These are phyloP conservation scores for Zaprionus capensis DNA, from an alignment of 1,140 invertebrate species.

Conservation along the genomic window DNA sequence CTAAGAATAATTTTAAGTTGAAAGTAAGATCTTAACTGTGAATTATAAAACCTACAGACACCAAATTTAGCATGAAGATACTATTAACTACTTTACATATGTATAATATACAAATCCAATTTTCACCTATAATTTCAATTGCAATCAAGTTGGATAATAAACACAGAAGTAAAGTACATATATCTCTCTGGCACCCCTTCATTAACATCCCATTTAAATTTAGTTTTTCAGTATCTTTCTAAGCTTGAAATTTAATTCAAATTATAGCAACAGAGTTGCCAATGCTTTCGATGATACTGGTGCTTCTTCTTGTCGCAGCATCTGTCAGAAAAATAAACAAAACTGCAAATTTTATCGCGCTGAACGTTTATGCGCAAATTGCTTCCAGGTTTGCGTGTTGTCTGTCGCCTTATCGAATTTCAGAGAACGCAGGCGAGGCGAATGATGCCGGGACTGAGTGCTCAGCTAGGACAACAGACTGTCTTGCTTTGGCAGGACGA, in stretches of 20 bases:
- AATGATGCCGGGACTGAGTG: slow-evolving; percentile 43
- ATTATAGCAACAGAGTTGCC: slow-evolving; percentile 64
- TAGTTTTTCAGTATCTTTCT: slow-evolving; percentile 38
- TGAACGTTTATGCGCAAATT: slow-evolving; percentile 83
- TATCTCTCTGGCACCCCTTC: too few relatives aligned
- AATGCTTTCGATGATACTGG: slow-evolving; percentile 51
- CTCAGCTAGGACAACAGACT: slow-evolving; percentile 16
- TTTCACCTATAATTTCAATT: too few relatives aligned
- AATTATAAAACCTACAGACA: too few relatives aligned
- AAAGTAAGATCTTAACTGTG: too few relatives aligned
- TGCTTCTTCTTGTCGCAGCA: slow-evolving; percentile 35
- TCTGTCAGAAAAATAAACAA: slow-evolving; percentile 81
- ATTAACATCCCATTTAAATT: background rate
- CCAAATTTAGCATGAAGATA: too few relatives aligned
- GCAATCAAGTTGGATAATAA: too few relatives aligned
- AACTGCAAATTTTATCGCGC: slow-evolving; percentile 80
- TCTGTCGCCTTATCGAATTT: slow-evolving; percentile 79
- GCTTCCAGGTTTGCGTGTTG: slow-evolving; percentile 76
- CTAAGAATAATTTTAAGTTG: too few relatives aligned
- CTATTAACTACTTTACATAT: too few relatives aligned
- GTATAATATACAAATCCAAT: too few relatives aligned
- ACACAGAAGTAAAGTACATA: too few relatives aligned
- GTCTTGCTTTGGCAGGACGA: background rate
- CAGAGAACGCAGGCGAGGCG: slow-evolving; percentile 36
- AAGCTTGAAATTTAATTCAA: slow-evolving; percentile 75